Conservation (phyloP, 2,888 invertebrate species). For the Trachelus iudaicus region DNA sequence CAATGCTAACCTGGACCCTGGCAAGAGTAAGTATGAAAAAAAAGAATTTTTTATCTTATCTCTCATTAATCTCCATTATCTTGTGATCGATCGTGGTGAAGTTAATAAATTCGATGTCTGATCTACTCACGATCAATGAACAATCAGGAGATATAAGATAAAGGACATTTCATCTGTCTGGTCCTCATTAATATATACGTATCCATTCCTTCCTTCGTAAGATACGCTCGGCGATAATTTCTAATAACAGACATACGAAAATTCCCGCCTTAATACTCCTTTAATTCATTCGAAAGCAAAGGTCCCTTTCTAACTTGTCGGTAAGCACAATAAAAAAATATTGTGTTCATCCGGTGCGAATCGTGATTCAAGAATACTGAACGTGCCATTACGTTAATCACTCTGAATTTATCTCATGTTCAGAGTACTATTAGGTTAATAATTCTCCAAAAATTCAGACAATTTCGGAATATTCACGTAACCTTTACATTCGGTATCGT, state of each 20-base stretch:
- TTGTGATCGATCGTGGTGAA: neutral
- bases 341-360: neutral
- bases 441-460: neutral
- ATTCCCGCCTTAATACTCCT: neutral
- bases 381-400: neutral
- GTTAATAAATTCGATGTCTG: neutral
- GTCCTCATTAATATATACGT: constrained; percentile 17
- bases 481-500: neutral
- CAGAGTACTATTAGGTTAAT: neutral
- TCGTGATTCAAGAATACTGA: neutral
- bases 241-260: neutral
- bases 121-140: neutral
- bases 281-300: neutral
- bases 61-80: neutral
- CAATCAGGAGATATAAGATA: constrained; percentile 24
- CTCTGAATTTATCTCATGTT: neutral
- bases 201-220: constrained; percentile 8
- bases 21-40: neutral
- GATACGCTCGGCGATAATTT: constrained; percentile 20
- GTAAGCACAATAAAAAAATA: neutral
- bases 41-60: neutral
- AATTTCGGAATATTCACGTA: neutral
- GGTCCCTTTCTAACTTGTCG: neutral
- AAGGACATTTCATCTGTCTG: constrained; percentile 26
- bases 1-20: neutral